These are phyloP conservation scores for Rotaria sp. DNA, from an alignment of 2,888 invertebrate genomes.

Conservation along the genomic window DNA sequence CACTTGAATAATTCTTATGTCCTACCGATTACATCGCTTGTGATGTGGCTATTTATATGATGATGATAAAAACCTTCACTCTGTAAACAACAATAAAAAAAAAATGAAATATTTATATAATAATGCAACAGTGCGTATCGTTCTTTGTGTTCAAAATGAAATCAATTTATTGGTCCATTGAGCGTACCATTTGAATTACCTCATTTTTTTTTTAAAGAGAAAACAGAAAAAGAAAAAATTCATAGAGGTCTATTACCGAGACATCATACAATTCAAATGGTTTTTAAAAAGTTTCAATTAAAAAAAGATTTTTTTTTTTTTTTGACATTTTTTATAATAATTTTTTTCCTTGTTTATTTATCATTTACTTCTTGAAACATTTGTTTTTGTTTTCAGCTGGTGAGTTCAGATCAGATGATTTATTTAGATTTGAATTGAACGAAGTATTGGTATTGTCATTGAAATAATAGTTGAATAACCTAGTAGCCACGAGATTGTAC, in stretches of 20 bases:
- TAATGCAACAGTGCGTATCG: neutral
- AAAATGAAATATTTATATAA: neutral
- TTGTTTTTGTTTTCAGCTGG: too few relatives aligned
- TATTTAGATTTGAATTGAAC: neutral
- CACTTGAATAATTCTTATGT: neutral
- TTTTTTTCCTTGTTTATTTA: too few relatives aligned
- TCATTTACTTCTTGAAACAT: too few relatives aligned
- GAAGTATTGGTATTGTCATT: neutral
- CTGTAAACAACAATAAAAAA: neutral
- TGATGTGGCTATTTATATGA: neutral
- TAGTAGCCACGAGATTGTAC: neutral
- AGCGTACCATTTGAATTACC: neutral
- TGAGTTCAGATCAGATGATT: neutral
- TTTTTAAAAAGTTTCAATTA: too few relatives aligned
- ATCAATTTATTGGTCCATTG: neutral
- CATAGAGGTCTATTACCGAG: neutral
- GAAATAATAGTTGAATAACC: constrained; percentile 3
- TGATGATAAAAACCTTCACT: neutral
- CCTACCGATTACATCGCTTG: neutral
- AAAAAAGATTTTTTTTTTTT: too few relatives aligned
- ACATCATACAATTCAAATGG: too few relatives aligned
- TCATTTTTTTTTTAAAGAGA: neutral
- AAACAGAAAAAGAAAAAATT: neutral
- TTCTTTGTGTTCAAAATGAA: neutral
- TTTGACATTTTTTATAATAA: too few relatives aligned